Conservation (phyloP, 2,888 invertebrate species). For the Leptinotarsa haldemani region DNA sequence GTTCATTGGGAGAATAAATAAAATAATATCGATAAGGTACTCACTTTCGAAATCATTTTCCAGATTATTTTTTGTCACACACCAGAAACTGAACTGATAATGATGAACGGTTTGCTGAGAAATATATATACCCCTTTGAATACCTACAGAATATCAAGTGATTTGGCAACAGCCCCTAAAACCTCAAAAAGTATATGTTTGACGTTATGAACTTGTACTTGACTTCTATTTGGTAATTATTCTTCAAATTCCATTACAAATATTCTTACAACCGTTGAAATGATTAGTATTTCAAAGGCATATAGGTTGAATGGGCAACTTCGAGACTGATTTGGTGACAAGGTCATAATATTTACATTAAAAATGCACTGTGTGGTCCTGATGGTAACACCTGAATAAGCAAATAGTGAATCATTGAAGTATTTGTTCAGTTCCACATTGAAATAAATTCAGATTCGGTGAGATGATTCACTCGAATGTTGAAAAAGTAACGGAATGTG, state of each 20-base stretch:
- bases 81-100: constrained; percentile 7
- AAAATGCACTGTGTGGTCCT: not conserved
- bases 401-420: not conserved
- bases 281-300: constrained; percentile 11
- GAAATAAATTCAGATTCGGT: too few relatives aligned
- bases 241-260: constrained; percentile 7
- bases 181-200: constrained; percentile 37
- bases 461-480: too few relatives aligned
- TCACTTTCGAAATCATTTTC: constrained; percentile 10
- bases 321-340: constrained; percentile 12
- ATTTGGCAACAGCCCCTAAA: constrained; percentile 29
- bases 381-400: not conserved
- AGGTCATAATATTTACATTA: constrained; percentile 9
- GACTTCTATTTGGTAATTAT: constrained; percentile 34
- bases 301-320: not conserved
- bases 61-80: not conserved
- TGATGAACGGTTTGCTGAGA: not conserved
- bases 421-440: not conserved
- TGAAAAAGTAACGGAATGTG: too few relatives aligned
- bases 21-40: not conserved
- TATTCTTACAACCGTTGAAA: not conserved
- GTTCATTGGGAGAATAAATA: not conserved
- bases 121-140: constrained; percentile 4
- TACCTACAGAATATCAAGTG: constrained; percentile 25
- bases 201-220: constrained; percentile 41